These are phyloP conservation scores for Intoshia linei DNA, from an alignment of 1,140 invertebrate species.

Conservation along the genomic window DNA sequence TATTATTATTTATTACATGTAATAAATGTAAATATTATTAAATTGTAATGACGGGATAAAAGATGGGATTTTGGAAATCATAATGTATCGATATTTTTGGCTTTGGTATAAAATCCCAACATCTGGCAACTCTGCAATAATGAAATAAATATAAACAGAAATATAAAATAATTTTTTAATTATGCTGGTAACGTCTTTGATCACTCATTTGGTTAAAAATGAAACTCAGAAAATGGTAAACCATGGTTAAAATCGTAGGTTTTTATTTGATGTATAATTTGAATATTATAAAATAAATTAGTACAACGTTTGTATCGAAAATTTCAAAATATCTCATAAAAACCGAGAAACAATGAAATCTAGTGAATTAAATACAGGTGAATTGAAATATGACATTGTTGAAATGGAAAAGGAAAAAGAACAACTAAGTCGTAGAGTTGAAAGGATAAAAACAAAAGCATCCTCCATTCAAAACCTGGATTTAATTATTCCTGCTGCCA, in stretches of 20 bases:
- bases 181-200: background rate
- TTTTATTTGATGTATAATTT: background rate
- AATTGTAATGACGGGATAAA: too few relatives aligned
- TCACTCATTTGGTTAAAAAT: background rate
- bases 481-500: too few relatives aligned
- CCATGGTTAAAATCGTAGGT: background rate
- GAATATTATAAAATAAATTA: slow-evolving; percentile 11
- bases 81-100: too few relatives aligned
- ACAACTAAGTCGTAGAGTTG: slow-evolving; percentile 34
- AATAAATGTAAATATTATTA: too few relatives aligned
- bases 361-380: slow-evolving; percentile 27
- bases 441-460: slow-evolving; percentile 33
- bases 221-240: background rate
- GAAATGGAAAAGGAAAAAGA: slow-evolving; percentile 55
- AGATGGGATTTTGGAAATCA: too few relatives aligned
- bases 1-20: too few relatives aligned
- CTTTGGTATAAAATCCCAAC: too few relatives aligned
- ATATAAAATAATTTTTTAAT: background rate
- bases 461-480: too few relatives aligned
- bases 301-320: slow-evolving; percentile 41
- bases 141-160: too few relatives aligned
- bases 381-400: slow-evolving; percentile 34
- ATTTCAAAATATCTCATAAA: slow-evolving; percentile 46
- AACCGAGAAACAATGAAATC: slow-evolving; percentile 32
- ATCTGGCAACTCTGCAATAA: too few relatives aligned